Evolutionary conservation across 1,140 invertebrate genomes (phyloP), one percentile per base, ranked within the genome.

Genomic region (Nasonia longicornis): DNA sequence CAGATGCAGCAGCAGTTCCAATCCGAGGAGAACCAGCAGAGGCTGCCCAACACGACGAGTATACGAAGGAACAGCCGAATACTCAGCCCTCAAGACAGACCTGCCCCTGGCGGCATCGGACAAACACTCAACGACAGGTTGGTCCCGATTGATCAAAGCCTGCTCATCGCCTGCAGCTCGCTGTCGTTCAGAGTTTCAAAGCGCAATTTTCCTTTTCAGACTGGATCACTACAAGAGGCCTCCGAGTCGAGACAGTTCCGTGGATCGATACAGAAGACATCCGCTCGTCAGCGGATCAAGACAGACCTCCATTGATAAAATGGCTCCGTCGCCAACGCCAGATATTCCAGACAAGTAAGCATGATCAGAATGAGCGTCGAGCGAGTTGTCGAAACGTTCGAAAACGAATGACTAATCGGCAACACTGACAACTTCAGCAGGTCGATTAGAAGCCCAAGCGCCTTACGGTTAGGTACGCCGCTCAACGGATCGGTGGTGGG

Each of bases 151-250:
- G 2, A 63, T 63, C 7, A 11, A 20, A n/a, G 58, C 20, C 20
- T 35, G 31, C 26, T 26, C 26, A 26, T 20, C 58, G 3, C n/a
- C 31, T 35, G 58, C 4, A 64, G 72, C 69, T 76, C 11, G 35
- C 52, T 42, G 6, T 42, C 10, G 10, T 8, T 42, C 8, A 1
- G 29, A 77, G 71, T 79, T 67, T 71, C 2, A 42, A 42, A 8
- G 29, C 42, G 64, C 66, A 31, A 48, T 74, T 80, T 35, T 69
- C 70, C 0, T 81, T 86, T 82, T n/a, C 87, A 93, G 91, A 89
- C 91, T 98, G 89, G 97, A 98, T 91, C 97, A 99, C 87, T 99
- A 99, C 88, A 97, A 97, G 89, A 92, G 95, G 87, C 95, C 96
- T 77, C 95, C 96, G 3, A 97, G 96, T 91, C 92, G 96, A 87